Conservation (phyloP, 2,797 vertebrate species). For the Rhinoraja longicauda region DNA sequence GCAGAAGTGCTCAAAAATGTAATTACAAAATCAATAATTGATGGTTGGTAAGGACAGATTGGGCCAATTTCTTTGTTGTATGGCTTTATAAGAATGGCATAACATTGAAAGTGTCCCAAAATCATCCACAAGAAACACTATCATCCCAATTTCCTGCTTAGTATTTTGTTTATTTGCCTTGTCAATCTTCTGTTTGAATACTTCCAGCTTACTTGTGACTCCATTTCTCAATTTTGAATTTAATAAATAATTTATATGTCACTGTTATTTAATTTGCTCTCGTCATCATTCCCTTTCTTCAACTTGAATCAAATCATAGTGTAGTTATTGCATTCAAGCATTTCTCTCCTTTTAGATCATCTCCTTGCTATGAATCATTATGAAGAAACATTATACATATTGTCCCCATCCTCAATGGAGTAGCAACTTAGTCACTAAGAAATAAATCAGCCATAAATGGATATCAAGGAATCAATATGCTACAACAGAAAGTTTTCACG, state of each 20-base stretch:
- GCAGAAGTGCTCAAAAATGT: too few species aligned
- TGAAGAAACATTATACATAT: background rate
- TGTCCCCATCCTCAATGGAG: background rate
- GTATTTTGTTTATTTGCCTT: background rate
- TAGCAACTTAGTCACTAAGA: background rate
- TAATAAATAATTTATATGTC: background rate
- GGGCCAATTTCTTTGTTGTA: too few species aligned
- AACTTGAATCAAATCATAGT: constrained; percentile 1
- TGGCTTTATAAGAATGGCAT: background rate
- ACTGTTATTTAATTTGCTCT: background rate
- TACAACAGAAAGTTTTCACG: background rate
- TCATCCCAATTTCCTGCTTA: background rate
- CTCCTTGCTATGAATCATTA: background rate
- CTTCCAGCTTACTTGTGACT: background rate
- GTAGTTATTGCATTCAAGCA: background rate
- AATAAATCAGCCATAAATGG: background rate
- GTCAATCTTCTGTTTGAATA: background rate
- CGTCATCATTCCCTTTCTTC: background rate
- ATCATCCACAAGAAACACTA: background rate
- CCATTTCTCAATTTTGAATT: background rate
- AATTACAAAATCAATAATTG: too few species aligned
- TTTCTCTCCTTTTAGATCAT: background rate
- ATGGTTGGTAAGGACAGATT: too few species aligned
- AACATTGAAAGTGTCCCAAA: background rate
- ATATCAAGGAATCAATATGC: background rate